Conservation (phyloP, 2,888 invertebrate species). For the Trimorus sp. region DNA sequence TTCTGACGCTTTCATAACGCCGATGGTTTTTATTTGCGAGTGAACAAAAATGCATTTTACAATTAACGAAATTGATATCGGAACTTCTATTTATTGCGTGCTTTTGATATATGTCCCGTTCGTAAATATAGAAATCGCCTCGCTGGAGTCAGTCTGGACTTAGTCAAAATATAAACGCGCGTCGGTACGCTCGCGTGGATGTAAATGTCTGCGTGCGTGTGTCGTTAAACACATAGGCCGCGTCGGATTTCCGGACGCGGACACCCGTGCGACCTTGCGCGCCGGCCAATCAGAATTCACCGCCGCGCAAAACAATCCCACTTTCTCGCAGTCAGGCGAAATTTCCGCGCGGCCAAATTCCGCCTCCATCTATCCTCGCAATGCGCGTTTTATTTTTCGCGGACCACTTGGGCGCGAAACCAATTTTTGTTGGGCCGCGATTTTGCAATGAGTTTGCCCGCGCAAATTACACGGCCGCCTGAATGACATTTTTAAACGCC, state of each 20-base stretch:
- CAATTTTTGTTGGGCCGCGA: constrained; percentile 57
- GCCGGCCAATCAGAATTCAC: constrained; percentile 72
- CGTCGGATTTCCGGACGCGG: constrained; percentile 78
- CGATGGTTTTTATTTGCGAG: constrained; percentile 74
- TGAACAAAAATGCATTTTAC: constrained; percentile 70
- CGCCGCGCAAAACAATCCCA: constrained; percentile 73
- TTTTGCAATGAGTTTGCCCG: constrained; percentile 45
- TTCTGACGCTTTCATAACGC: constrained; percentile 67
- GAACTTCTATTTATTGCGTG: constrained; percentile 73
- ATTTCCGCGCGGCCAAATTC: constrained; percentile 67
- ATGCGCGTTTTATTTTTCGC: constrained; percentile 33
- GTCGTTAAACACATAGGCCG: constrained; percentile 78
- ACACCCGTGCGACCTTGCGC: constrained; percentile 78
- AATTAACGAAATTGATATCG: constrained; percentile 78
- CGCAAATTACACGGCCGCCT: constrained; percentile 54
- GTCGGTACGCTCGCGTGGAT: constrained; percentile 7
- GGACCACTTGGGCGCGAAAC: constrained; percentile 62
- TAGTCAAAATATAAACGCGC: constrained; percentile 54
- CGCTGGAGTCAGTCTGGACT: constrained; percentile 58
- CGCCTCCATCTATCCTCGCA: constrained; percentile 17
- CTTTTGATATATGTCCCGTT: constrained; percentile 72
- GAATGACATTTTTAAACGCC: constrained; percentile 61
- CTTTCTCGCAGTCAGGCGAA: constrained; percentile 65
- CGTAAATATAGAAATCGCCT: constrained; percentile 65
- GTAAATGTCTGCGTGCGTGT: constrained; percentile 68